A percentile compares a stretch with the other conserved stretches of the same genome.
Conservation (phyloP, 2,797 vertebrate species). For the Numenius phaeopus region DNA sequence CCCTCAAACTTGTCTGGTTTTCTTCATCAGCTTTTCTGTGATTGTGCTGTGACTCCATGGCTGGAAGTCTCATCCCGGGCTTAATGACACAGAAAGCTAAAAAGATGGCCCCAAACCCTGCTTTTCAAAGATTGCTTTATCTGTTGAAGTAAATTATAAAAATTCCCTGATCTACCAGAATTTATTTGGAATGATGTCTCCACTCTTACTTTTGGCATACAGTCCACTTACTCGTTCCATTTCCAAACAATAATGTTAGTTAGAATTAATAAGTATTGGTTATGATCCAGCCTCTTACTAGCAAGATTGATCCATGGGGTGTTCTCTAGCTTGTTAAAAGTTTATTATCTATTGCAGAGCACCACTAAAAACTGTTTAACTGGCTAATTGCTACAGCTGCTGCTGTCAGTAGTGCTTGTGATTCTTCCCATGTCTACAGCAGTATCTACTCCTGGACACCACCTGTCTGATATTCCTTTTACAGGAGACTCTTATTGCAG, state of each 20-base stretch:
- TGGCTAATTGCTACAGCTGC: slow-evolving; percentile 62
- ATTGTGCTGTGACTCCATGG: background rate
- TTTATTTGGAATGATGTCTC: background rate
- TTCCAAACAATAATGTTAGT: slow-evolving; percentile 16
- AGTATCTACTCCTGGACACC: background rate
- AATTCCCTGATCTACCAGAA: background rate
- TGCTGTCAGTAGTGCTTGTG: background rate
- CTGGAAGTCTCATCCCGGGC: background rate
- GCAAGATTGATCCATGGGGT: slow-evolving; percentile 34
- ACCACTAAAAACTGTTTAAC: slow-evolving; percentile 61
- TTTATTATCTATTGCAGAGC: slow-evolving; percentile 66
- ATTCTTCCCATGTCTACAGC: background rate
- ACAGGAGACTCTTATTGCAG: background rate
- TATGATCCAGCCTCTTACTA: slow-evolving; percentile 57
- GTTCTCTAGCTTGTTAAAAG: slow-evolving; percentile 47
- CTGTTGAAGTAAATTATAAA: background rate
- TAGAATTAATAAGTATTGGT: slow-evolving; percentile 35
- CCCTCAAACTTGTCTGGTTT: background rate
- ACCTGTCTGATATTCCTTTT: background rate
- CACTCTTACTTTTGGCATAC: background rate
- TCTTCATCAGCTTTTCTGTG: background rate
- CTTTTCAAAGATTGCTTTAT: slow-evolving; percentile 26
- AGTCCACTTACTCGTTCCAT: background rate
- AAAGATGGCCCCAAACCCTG: background rate
- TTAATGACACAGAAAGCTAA: background rate